These are phyloP conservation scores for Melolontha melolontha DNA, from an alignment of 2,888 invertebrate genomes.

Conservation along the genomic window DNA sequence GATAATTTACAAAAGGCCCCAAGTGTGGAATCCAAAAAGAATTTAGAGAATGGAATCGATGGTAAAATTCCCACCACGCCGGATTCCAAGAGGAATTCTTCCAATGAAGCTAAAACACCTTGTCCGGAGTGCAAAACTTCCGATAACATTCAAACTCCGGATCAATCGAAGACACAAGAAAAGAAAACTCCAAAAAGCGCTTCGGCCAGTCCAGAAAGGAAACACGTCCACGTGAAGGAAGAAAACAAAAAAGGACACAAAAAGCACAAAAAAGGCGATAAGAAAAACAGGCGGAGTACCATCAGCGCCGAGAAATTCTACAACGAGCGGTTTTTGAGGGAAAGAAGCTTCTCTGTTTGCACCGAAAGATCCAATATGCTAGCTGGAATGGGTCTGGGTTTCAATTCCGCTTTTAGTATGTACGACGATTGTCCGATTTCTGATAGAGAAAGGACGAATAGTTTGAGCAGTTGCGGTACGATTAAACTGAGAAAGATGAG, in stretches of 20 bases:
- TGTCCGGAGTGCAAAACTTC: constrained; percentile 53
- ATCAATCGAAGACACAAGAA: constrained; percentile 43
- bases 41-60: constrained; percentile 52
- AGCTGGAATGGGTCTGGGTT: constrained; percentile 52
- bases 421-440: constrained; percentile 65
- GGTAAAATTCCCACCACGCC: constrained; percentile 56
- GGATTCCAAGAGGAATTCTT: constrained; percentile 43
- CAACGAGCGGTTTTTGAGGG: constrained; percentile 57
- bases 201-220: constrained; percentile 62
- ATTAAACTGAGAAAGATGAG: constrained; percentile 74
- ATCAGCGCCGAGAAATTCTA: constrained; percentile 42
- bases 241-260: constrained; percentile 60
- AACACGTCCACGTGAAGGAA: constrained; percentile 60
- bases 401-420: constrained; percentile 52
- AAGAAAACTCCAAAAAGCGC: constrained; percentile 58
- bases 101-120: constrained; percentile 47
- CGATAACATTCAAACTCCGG: constrained; percentile 1
- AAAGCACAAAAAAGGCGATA: constrained; percentile 60
- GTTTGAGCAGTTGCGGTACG: constrained; percentile 73
- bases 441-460: constrained; percentile 76
- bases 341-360: constrained; percentile 63
- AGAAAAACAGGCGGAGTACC: constrained; percentile 53
- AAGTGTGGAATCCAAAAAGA: constrained; percentile 56
- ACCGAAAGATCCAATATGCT: constrained; percentile 62
- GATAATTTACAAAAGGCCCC: constrained; percentile 60